Conservation (phyloP, 2,113 vertebrate genomes). For the Crotalus horridus region DNA sequence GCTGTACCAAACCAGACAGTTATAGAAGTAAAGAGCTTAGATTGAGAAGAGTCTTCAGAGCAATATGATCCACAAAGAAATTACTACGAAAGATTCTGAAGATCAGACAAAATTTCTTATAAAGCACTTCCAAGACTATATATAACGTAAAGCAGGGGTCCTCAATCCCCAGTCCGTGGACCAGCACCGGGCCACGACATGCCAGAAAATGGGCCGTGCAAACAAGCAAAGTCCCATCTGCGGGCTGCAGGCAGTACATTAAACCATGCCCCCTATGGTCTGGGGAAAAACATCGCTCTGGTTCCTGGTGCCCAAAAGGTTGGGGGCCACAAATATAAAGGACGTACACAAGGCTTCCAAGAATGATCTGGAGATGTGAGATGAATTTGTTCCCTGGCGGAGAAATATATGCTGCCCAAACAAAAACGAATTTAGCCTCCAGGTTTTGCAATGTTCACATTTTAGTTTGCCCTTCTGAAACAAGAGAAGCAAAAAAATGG, state of each 20-base stretch:
- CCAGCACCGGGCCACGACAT: no score
- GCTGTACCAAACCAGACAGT: no score
- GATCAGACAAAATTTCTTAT: background rate
- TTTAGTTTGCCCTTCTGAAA: background rate
- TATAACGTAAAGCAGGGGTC: no score
- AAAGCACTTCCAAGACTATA: background rate
- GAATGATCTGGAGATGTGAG: background rate
- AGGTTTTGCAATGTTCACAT: background rate
- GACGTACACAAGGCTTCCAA: background rate
- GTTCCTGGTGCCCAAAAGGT: no score
- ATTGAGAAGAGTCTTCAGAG: background rate
- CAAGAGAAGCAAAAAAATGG: background rate
- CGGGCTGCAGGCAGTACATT: no score
- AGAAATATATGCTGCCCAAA: background rate
- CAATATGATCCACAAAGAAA: background rate
- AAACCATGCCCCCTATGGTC: no score
- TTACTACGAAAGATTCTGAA: background rate
- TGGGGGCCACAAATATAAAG: no score
- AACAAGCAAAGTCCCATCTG: no score
- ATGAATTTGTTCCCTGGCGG: background rate
- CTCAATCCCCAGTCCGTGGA: no score
- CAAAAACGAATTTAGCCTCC: background rate
- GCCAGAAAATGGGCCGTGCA: no score
- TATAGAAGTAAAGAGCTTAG: background rate
- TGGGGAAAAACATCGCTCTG: no score